Base-by-base conservation (phyloP, 2,888 invertebrate genomes). In the Caprella mutica region DNA sequence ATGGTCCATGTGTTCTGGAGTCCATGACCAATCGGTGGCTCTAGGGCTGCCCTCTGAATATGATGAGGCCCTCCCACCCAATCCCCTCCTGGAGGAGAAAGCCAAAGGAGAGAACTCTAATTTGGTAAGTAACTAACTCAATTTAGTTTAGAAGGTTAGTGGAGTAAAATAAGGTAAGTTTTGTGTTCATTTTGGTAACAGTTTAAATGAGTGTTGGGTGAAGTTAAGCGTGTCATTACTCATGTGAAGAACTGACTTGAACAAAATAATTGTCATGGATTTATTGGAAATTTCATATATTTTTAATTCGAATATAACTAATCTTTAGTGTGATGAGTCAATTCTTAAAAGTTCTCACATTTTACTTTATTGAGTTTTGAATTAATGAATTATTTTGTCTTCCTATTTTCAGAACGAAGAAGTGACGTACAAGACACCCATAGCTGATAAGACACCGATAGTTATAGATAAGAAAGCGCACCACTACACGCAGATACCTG, bases 51-150 rank as follows among this genome's bases (percentile, higher is more conserved):
- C 76, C 3, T 51, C 65, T 0, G 74, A 70, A 61, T 72, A 72
- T 4, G 73, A 74, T 55, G 67, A 67, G 3, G 73, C 75, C 0
- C 69, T 77, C 6, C 77, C 77, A 9, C 70, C 71, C n/a, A 77
- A 77, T 67, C 74, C 74, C 12, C 69, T 72, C 33, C 68, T 74
- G 52, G 75, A 76, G 60, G 72, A 73, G 65, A 69, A 71, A 56
- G 75, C 75, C 2, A 54, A 56, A 9, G 65, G 65, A 1, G 50
- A 58, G 29, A 60, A 64, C 33, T 42, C 17, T 26, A 54, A 64
- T n/a, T 55, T 57, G 39, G 63, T 63, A 14, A 38, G 39, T 23
- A 26, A 46, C 26, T 17, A n/a, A n/a, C n/a, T n/a, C n/a, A n/a
- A n/a, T n/a, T n/a, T n/a, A n/a, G n/a, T n/a, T n/a, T n/a, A n/a